Evolutionary conservation across 2,797 vertebrate genomes (phyloP).

Genomic region (Buceros bicornis): DNA sequence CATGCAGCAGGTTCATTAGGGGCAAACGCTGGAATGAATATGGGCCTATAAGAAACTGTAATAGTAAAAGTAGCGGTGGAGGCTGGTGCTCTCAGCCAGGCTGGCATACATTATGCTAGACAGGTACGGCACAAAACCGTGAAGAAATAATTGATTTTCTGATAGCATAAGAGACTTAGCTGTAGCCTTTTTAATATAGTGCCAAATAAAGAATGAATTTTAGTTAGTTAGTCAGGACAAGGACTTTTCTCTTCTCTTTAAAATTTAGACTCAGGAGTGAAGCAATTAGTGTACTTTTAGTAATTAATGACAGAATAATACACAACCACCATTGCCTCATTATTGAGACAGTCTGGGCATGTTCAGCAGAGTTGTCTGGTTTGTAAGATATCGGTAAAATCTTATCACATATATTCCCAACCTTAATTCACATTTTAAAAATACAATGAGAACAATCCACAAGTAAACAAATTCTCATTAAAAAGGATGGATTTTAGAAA

Average conservation of each 20-base stretch:
- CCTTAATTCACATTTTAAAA: neutral
- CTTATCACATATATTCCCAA: neutral
- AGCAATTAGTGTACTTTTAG: neutral
- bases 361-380: neutral
- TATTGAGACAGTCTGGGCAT: neutral
- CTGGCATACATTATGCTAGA: neutral
- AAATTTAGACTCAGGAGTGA: neutral
- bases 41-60: neutral
- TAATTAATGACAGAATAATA: constrained; percentile 5
- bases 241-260: neutral
- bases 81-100: neutral
- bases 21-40: constrained; percentile 54
- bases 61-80: neutral
- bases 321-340: neutral
- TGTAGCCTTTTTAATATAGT: constrained; percentile 36
- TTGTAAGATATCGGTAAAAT: constrained; percentile 3
- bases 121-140: constrained; percentile 14
- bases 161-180: neutral
- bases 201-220: constrained; percentile 50
- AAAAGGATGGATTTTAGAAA: neutral
- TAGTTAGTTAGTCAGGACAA: constrained; percentile 25
- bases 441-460: neutral
- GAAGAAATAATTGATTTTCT: constrained; percentile 49
- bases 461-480: neutral
- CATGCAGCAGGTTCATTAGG: constrained; percentile 49